Base-by-base conservation (phyloP, 2,888 invertebrate species). In the Parelbella ahira region DNA sequence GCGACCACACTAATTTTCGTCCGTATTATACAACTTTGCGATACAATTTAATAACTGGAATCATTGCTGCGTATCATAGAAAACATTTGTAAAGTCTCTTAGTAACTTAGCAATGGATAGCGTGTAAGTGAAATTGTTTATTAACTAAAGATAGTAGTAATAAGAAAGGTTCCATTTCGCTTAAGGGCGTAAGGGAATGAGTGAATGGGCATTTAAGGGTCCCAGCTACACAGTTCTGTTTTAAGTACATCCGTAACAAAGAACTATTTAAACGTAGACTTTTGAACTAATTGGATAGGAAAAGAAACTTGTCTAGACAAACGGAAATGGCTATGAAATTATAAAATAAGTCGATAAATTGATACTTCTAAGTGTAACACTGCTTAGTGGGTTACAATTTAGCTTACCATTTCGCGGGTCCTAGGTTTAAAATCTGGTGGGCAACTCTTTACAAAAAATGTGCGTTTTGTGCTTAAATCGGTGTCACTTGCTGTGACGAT, bases 1-100 rank as follows among this genome's bases (percentile, higher is more conserved):
- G 60, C 52, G 42, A 50, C 55, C 50, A 48, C 45, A 52, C 51
- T 51, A 51, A 56, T 54, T 51, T 48, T 25, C 24, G 47, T 44
- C 30, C 44, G 39, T 44, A 32, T 44, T 45, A 39, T 15, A 18
- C 36, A 37, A 10, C 7, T 6, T 8, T 21, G 9, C 3, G 20
- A 27, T 0, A 15, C 8, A 19, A 11, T 37, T 27, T 25, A 25
- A 10, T 8, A 7, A 15, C 1, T 3, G 6, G 10, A 9, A 18
- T 19, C 53, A 51, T 53, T 48, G 43, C 47, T 28, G 6, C n/a
- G n/a, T n/a, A n/a, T n/a, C n/a, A n/a, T n/a, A n/a, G n/a, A n/a
- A n/a, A n/a, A n/a, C n/a, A n/a, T n/a, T n/a, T n/a, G n/a, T n/a
- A n/a, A n/a, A n/a, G n/a, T n/a, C n/a, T n/a, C n/a, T n/a, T n/a